Percentiles rank a stretch among this genome's conserved stretches.
Conservation (phyloP, 1,140 invertebrate species). For the Atopsyche davidsoni region DNA sequence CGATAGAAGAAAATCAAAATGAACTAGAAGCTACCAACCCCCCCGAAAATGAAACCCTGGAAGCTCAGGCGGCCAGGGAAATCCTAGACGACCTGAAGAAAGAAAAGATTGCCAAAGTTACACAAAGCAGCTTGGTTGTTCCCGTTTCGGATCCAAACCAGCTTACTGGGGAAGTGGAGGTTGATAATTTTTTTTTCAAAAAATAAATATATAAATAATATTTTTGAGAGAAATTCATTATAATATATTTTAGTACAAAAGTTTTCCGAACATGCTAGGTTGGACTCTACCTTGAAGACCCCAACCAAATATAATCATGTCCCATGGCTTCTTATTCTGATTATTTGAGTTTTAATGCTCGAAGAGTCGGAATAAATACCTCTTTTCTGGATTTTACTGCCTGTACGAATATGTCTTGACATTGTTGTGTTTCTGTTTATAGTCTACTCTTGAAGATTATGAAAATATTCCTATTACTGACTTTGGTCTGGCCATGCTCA, state of each 20-base stretch:
- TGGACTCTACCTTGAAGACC: too few relatives aligned
- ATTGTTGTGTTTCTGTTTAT: conserved; percentile 34
- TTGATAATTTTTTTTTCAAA: conserved; percentile 27
- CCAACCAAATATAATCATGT: too few relatives aligned
- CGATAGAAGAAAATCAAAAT: conserved; percentile 20
- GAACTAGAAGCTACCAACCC: conserved; percentile 18
- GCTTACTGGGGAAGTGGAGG: conserved; percentile 54
- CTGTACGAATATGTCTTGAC: conserved; percentile 20
- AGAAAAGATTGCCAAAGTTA: conserved; percentile 34
- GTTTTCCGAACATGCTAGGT: too few relatives aligned
- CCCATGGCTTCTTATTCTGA: too few relatives aligned
- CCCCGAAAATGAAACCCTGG: conserved; percentile 43
- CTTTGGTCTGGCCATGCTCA: conserved; percentile 86
- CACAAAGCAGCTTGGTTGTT: conserved; percentile 43
- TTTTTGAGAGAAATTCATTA: conserved; percentile 10
- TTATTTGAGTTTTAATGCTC: too few relatives aligned
- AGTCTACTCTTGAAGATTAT: conserved; percentile 82
- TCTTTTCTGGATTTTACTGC: conserved; percentile 24
- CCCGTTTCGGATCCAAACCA: conserved; percentile 47
- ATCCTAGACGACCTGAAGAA: conserved; percentile 49
- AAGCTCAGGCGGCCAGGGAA: conserved; percentile 51
- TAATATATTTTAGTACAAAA: not conserved
- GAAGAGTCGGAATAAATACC: too few relatives aligned
- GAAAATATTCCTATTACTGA: conserved; percentile 80
- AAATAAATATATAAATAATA: conserved; percentile 29